Evolutionary conservation across 2,797 vertebrate genomes (phyloP), one percentile per base, ranked within the genome.

Genomic region (Bradypodion pumilum): DNA sequence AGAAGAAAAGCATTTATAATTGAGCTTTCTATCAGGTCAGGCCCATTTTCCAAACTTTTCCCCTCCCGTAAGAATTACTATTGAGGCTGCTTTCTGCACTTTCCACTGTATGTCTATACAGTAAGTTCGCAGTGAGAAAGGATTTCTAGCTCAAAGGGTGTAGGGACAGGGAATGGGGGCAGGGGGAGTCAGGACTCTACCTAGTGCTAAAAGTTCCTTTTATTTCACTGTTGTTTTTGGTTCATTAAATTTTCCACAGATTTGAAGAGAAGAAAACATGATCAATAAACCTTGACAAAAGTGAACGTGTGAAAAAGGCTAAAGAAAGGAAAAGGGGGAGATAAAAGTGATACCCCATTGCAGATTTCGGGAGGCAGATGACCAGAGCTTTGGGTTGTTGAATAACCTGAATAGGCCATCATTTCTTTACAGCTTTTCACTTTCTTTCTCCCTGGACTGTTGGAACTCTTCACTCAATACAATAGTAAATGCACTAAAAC

Each of bases 401-500:
- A 97, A 97, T 97, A 97, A 97, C 97, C 96, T 98, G 97, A 98
- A 97, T 97, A 96, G 97, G 92, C 96, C 96, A 95, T 97, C 96
- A 95, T 97, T 97, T 97, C 97, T 97, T 97, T 94, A 91, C 93
- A 94, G 94, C 97, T 96, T 96, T 97, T 97, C 97, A 97, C 93
- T 96, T 95, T 96, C 96, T 94, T 96, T 94, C 93, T 97, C 96
- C 95, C 94, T 96, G 94, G 97, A 97, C 97, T 97, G 97, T 96
- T 97, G 97, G 95, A 97, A 97, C 97, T 97, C 97, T 97, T 96
- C 97, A 97, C 96, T 96, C 95, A 95, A 96, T 95, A 99, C 98
- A 99, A 99, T 97, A 94, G 97, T 94, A 97, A 97, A 98, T 95
- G 97, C 98, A 97, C 97, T 97, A 97, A 98, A 97, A 97, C 97